These are phyloP conservation scores for Bombus fervidus DNA, from an alignment of 1,140 invertebrate species.

Conservation along the genomic window DNA sequence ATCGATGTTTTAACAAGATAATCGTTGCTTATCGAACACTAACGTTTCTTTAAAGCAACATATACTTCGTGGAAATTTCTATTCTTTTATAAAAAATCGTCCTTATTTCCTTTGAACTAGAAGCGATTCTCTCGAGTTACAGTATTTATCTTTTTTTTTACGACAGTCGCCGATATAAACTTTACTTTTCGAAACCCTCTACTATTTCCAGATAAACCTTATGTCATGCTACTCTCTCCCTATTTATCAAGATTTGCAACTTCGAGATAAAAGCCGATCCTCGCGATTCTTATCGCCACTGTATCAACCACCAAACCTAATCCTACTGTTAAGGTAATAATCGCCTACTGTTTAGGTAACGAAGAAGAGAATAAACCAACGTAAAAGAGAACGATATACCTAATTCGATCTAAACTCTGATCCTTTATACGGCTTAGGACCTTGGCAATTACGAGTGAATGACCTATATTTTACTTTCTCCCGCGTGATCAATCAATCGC, in stretches of 20 bases:
- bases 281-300: not conserved
- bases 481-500: too few species aligned
- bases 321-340: not conserved
- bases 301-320: not conserved
- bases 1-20: not conserved
- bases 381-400: too few species aligned
- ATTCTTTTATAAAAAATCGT: not conserved
- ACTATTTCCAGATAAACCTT: not conserved
- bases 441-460: too few species aligned
- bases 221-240: not conserved
- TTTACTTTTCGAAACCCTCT: not conserved
- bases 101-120: not conserved
- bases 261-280: not conserved
- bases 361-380: too few species aligned
- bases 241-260: not conserved
- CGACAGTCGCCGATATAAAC: not conserved
- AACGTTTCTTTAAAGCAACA: not conserved
- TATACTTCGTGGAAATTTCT: not conserved
- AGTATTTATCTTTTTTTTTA: not conserved
- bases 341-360: too few species aligned
- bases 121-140: not conserved
- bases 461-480: too few species aligned
- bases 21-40: not conserved
- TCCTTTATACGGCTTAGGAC: too few species aligned
- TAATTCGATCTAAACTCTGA: accelerated